phyloP scores from a whole-genome alignment of 2,113 vertebrate genomes.

The Phoxinus phoxinus region DNA sequence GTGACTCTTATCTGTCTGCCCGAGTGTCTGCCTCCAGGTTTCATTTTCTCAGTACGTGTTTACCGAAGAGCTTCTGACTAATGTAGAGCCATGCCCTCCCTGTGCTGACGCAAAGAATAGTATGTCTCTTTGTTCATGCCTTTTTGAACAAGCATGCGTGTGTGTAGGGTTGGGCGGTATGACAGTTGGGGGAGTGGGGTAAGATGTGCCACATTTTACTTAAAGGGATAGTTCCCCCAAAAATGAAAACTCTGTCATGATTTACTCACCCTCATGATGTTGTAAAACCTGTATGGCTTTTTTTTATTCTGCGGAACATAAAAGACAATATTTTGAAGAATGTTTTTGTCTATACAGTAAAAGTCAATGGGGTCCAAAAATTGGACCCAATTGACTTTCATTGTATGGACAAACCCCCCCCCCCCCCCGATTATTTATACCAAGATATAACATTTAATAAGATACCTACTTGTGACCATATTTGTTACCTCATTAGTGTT shows the following conservation, averaged over 20 bases:
- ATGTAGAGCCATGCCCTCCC: background rate
- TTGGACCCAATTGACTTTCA: background rate
- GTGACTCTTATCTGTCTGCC: constrained; percentile 41
- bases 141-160: background rate
- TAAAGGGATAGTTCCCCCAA: background rate
- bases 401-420: background rate
- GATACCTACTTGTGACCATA: background rate
- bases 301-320: background rate
- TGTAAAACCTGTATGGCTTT: background rate
- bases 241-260: background rate
- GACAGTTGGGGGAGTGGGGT: background rate
- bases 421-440: no score
- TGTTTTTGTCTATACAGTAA: background rate
- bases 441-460: no score
- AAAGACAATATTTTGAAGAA: background rate
- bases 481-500: background rate
- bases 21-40: constrained; percentile 7
- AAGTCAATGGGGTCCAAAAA: background rate
- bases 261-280: background rate
- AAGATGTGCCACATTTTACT: constrained; percentile 1
- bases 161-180: background rate
- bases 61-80: constrained; percentile 29
- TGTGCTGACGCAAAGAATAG: background rate
- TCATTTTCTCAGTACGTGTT: constrained; percentile 48
- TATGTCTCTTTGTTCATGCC: constrained; percentile 1